A percentile compares a stretch with the other conserved stretches of the same genome.
Conservation (phyloP, 2,888 invertebrate genomes). For the Hirtodrosophila cameraria region DNA sequence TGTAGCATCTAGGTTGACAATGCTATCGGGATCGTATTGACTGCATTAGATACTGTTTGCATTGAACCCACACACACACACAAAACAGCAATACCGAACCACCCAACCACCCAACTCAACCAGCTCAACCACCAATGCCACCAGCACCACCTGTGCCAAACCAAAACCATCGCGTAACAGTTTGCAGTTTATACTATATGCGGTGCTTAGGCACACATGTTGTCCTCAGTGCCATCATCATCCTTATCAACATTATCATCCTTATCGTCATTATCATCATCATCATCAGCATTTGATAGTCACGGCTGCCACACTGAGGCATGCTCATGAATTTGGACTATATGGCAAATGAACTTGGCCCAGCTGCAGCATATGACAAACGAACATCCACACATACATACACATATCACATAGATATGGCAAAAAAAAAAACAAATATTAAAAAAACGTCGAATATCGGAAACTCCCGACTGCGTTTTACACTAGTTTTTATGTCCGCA, state of each 20-base stretch:
- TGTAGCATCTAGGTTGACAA: too few relatives aligned
- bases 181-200: slow-evolving; percentile 49
- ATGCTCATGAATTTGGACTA: slow-evolving; percentile 68
- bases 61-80: neutral
- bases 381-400: neutral
- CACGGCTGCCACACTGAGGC: slow-evolving; percentile 25
- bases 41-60: neutral
- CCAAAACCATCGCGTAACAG: slow-evolving; percentile 20
- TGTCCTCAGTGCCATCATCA: slow-evolving; percentile 56
- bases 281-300: slow-evolving; percentile 2
- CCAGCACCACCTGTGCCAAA: slow-evolving; percentile 22
- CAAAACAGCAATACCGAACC: neutral
- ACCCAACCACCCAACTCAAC: neutral
- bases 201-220: slow-evolving; percentile 57
- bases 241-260: slow-evolving; percentile 19
- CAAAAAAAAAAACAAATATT: neutral
- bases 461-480: neutral
- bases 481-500: too few relatives aligned
- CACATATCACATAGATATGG: neutral
- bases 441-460: neutral
- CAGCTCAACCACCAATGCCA: neutral
- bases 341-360: slow-evolving; percentile 57
- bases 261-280: slow-evolving; percentile 23
- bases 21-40: too few relatives aligned
- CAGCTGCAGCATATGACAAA: slow-evolving; percentile 38